A percentile compares a stretch with the other conserved stretches of the same genome.
Evolutionary conservation across 2,888 invertebrate genomes (phyloP).

Genomic region (Microctonus brassicae): DNA sequence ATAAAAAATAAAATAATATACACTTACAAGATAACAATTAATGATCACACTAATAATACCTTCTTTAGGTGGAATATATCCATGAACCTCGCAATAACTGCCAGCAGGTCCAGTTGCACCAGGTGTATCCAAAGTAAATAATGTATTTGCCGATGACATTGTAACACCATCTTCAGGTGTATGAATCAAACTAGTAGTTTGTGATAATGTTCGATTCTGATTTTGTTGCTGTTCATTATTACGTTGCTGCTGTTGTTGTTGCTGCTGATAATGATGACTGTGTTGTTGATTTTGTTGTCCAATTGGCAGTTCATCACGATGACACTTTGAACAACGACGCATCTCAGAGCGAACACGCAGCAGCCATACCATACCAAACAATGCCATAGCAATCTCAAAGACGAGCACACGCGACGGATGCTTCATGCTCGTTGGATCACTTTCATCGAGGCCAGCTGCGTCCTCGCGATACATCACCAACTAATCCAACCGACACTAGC

Average conservation of each 20-base stretch:
- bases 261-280: slow-evolving; percentile 57
- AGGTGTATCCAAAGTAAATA: slow-evolving; percentile 72
- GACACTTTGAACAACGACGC: slow-evolving; percentile 81
- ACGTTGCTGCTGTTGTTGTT: slow-evolving; percentile 57
- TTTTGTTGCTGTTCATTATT: slow-evolving; percentile 58
- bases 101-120: slow-evolving; percentile 68
- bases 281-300: slow-evolving; percentile 60
- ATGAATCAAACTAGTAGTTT: slow-evolving; percentile 52
- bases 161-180: slow-evolving; percentile 61
- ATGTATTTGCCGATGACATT: slow-evolving; percentile 67
- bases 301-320: slow-evolving; percentile 71
- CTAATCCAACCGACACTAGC: slow-evolving; percentile 32
- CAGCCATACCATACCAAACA: slow-evolving; percentile 89
- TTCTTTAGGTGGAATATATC: slow-evolving; percentile 73
- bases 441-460: slow-evolving; percentile 65
- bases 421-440: slow-evolving; percentile 66
- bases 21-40: neutral
- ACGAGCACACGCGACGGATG: slow-evolving; percentile 63
- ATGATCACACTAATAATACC: slow-evolving; percentile 69
- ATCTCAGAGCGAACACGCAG: slow-evolving; percentile 84
- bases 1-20: neutral
- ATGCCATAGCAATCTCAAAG: slow-evolving; percentile 79
- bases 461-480: slow-evolving; percentile 63
- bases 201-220: slow-evolving; percentile 53
- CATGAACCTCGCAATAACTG: slow-evolving; percentile 75